Conservation (phyloP, 92 coral and sea anemone species). For the Epizoanthus rinbou region DNA sequence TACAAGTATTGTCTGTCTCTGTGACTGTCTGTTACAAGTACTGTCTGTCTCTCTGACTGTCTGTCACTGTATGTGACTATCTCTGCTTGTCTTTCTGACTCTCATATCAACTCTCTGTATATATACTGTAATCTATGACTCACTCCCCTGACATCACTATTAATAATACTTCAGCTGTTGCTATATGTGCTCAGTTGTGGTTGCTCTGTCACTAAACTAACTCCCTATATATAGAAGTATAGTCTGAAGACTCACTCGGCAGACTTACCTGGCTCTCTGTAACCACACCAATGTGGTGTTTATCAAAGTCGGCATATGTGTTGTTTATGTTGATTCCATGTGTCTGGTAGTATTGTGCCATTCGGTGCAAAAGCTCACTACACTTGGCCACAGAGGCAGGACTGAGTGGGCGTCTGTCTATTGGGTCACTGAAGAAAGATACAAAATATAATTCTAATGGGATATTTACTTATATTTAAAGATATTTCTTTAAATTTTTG, state of each 20-base stretch:
- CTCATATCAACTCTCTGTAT: no score
- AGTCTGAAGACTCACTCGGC: no score
- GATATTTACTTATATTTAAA: no score
- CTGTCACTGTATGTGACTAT: no score
- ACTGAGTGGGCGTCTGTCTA: conserved; percentile 90
- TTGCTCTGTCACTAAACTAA: background rate
- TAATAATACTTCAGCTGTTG: no score
- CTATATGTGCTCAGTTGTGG: no score
- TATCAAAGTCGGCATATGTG: conserved; percentile 97
- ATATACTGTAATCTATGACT: background rate
- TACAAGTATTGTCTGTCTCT: no score
- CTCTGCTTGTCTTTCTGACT: no score
- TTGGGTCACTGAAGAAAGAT: conserved; percentile 55
- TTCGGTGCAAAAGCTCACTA: conserved; percentile 69
- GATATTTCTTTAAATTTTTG: no score
- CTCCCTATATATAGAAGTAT: background rate
- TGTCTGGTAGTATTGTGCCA: conserved; percentile 89
- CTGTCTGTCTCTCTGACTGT: no score
- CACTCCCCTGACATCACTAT: background rate
- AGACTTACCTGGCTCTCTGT: conserved; percentile 91
- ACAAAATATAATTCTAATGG: no score
- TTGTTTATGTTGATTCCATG: conserved; percentile 97
- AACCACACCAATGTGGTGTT: conserved; percentile 96
- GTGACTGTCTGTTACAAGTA: no score
- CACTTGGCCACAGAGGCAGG: conserved; percentile 93